Base-by-base conservation (phyloP, 53 echinoderm and acorn worm species). In the Holothuria scabra region DNA sequence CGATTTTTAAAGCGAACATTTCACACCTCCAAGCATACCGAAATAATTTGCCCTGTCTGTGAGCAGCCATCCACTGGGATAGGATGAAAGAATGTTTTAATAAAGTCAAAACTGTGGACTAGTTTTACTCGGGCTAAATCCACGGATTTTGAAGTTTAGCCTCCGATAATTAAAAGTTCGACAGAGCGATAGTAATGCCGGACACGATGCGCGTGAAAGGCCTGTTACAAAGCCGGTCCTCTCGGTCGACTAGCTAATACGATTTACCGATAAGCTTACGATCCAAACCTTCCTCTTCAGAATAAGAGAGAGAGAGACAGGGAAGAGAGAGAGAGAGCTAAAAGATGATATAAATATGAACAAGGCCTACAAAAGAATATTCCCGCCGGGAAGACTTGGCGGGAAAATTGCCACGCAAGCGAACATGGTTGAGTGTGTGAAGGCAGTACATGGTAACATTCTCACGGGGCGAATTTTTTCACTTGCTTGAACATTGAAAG, bases 81-180 rank as follows among this genome's bases (percentile, higher is more conserved):
- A 18, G 28, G 41, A 71, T 21, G 71, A 44, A 48, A 44, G 44
- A 26, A 67, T 44, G 44, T 46, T 72, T 72, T 72, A 72, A 72
- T 72, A 44, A 72, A 72, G 72, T 41, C 72, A 44, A 48, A 72
- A 28, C 4, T 44, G 46, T 72, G 72, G 72, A 72, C 72, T 72
- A 72, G 72, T 72, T 72, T 44, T 41, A 46, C 44, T 23, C 20
- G 72, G 48, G 22, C 23, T 22, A 44, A 72, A 72, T 72, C 72
- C 44, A n/a, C 44, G 31, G 72, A 48, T 46, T 72, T 72, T 72
- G 30, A 26, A 72, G 72, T 72, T 72, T 48, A 72, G 72, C 72
- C 72, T 23, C 46, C 72, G 72, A 72, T 72, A 72, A 72, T 72
- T 72, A 72, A 72, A 72, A 72, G 46, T 72, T 72, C 72, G 72